phyloP scores from a whole-genome alignment of 37 sponge, comb jelly and placozoan species.

The Oopsacas minuta region DNA sequence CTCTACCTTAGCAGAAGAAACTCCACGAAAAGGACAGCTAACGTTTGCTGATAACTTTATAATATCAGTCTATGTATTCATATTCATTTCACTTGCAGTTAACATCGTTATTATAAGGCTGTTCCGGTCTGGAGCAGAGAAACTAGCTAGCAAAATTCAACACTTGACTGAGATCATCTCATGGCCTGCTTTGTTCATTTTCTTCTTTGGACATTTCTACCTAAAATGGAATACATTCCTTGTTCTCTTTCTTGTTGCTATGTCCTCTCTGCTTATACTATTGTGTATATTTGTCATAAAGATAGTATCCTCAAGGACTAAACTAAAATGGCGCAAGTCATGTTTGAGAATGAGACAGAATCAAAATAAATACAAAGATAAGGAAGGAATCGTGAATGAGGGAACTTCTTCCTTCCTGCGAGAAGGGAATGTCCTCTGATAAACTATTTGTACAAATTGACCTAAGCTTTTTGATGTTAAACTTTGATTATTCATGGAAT shows the following conservation, averaged over 20 bases:
- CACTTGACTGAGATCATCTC: neutral
- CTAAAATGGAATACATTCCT: neutral
- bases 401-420: too few species aligned
- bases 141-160: neutral
- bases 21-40: neutral
- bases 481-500: neutral
- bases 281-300: neutral
- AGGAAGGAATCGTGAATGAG: neutral
- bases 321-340: neutral
- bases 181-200: neutral
- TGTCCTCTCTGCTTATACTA: neutral
- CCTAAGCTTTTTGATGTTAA: neutral
- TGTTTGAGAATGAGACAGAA: neutral
- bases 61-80: constrained; percentile 1
- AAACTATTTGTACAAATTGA: too few species aligned
- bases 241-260: neutral
- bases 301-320: neutral
- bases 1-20: constrained; percentile 1
- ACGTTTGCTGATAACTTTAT: neutral
- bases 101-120: neutral
- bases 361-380: neutral
- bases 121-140: neutral
- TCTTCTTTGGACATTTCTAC: constrained; percentile 6
- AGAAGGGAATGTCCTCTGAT: too few species aligned
- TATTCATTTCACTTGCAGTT: constrained; percentile 5